These are phyloP conservation scores for Ricordea florida DNA, from an alignment of 92 coral and sea anemone genomes.

Conservation along the genomic window DNA sequence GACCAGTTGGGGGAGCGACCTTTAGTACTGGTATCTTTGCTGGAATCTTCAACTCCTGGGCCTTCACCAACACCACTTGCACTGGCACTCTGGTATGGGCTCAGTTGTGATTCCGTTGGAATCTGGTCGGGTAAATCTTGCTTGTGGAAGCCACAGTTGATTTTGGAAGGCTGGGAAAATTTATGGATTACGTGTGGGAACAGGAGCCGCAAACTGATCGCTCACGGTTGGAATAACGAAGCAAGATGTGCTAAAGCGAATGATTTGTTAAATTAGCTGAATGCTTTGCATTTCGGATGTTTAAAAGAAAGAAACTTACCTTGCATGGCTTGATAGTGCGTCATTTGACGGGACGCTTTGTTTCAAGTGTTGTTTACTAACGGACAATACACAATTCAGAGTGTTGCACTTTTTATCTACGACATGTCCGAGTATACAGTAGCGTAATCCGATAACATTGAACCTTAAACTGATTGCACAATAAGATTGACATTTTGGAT, in stretches of 20 bases:
- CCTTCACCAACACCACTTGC: conserved; percentile 10
- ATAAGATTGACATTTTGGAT: too few species aligned
- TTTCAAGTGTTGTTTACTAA: too few species aligned
- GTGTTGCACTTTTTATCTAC: too few species aligned
- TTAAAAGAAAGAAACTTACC: background rate
- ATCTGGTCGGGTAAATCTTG: conserved; percentile 1
- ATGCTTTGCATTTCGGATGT: too few species aligned
- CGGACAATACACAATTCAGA: too few species aligned
- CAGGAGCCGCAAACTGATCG: conserved; percentile 16
- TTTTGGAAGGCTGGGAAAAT: conserved; percentile 3
- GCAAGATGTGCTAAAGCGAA: background rate
- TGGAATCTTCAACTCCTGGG: background rate
- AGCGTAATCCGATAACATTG: too few species aligned
- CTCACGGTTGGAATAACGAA: conserved; percentile 2
- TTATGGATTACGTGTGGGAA: background rate
- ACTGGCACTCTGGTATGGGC: conserved; percentile 9
- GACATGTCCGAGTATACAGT: too few species aligned
- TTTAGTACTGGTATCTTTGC: too few species aligned
- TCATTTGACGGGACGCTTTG: background rate
- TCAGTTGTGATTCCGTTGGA: background rate
- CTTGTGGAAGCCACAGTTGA: conserved; percentile 14
- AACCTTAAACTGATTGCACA: too few species aligned
- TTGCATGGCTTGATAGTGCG: background rate
- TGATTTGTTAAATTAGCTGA: background rate
- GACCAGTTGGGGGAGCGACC: too few species aligned